Evolutionary conservation across 1,140 invertebrate species (phyloP).

Genomic region (Drepana arcuata): DNA sequence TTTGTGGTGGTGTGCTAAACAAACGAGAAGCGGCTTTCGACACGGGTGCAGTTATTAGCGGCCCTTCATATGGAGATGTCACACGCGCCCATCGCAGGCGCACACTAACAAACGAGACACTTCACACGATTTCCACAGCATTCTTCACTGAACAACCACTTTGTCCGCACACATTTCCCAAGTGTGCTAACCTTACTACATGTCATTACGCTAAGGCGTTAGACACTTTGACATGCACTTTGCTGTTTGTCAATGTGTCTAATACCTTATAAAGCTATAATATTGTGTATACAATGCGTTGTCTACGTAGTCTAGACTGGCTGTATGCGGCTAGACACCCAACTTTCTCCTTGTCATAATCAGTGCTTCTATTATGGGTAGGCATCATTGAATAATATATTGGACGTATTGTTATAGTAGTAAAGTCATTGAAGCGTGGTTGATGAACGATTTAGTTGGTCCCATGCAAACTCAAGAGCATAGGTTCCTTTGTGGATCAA

Average conservation of each 20-base stretch:
- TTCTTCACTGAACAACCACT: constrained; percentile 16
- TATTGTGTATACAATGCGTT: constrained; percentile 14
- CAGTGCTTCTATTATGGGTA: constrained; percentile 7
- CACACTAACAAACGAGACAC: constrained; percentile 22
- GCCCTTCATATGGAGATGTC: constrained; percentile 42
- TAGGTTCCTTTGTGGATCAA: no score
- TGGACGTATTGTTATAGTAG: no score
- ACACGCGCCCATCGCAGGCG: constrained; percentile 8
- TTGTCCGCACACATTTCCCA: no score
- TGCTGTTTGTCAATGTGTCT: no score
- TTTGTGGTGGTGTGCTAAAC: constrained; percentile 37
- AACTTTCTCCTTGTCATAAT: constrained; percentile 21
- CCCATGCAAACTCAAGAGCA: no score
- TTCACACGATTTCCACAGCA: constrained; percentile 28
- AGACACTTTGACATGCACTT: no score
- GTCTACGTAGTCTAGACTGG: constrained; percentile 8
- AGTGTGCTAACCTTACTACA: no score
- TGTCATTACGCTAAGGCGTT: no score
- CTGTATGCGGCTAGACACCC: constrained; percentile 14
- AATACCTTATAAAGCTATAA: background rate
- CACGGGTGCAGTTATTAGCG: constrained; percentile 31
- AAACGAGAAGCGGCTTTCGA: constrained; percentile 29
- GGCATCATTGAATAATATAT: no score
- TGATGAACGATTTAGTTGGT: no score
- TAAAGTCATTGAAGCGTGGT: no score